phyloP scores from a whole-genome alignment of 2,113 vertebrate genomes.

The Bagarius yarrelli region DNA sequence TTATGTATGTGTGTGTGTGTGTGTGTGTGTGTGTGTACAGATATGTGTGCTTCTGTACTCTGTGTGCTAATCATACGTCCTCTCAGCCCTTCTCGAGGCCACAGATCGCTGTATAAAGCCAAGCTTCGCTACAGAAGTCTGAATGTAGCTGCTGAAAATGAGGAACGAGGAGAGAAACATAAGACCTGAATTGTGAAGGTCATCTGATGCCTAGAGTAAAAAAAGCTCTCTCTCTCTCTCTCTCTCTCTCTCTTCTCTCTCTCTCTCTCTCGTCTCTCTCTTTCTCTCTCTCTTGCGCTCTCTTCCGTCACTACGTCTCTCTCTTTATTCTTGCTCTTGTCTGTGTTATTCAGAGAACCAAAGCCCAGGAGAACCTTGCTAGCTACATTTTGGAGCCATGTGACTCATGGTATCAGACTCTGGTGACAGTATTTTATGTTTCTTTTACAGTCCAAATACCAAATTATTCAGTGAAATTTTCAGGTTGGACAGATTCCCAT shows the following conservation, averaged over 20 bases:
- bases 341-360: slow-evolving; percentile 24
- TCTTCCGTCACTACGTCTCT: not conserved
- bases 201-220: not conserved
- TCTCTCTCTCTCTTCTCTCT: slow-evolving; percentile 20
- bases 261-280: slow-evolving; percentile 10
- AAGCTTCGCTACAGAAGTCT: slow-evolving; percentile 55
- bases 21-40: not conserved
- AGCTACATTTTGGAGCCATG: not conserved
- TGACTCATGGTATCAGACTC: too few species aligned
- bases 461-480: not conserved
- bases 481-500: not conserved
- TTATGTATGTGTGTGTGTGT: slow-evolving; percentile 2
- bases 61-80: slow-evolving; percentile 1
- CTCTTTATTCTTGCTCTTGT: not conserved
- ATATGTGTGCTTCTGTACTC: slow-evolving; percentile 9
- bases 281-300: slow-evolving; percentile 25
- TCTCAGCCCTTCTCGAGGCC: slow-evolving; percentile 68
- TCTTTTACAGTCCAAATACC: not conserved
- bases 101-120: slow-evolving; percentile 51
- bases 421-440: too few species aligned
- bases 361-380: slow-evolving; percentile 17
- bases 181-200: not conserved
- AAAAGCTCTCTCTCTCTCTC: not conserved
- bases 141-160: slow-evolving; percentile 55
- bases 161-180: slow-evolving; percentile 20